Conservation (phyloP, 1,140 invertebrate species). For the Brachystomella parvula region DNA sequence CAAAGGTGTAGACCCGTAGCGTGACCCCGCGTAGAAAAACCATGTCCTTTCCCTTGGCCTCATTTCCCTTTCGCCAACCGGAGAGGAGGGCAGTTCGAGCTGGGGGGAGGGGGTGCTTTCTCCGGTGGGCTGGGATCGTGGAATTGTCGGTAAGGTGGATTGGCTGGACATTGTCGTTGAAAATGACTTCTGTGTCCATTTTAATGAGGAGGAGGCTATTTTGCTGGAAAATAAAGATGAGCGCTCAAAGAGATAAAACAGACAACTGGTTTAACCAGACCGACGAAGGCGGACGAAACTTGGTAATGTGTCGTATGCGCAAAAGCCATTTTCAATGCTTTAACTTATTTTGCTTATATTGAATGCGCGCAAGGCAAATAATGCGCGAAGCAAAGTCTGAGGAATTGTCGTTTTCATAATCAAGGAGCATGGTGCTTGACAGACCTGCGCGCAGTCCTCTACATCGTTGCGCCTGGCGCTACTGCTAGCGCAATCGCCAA, state of each 20-base stretch:
- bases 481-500: too few species aligned
- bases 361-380: too few species aligned
- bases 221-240: not conserved
- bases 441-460: too few species aligned
- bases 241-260: not conserved
- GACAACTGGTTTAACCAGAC: not conserved
- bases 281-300: too few species aligned
- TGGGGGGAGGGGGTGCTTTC: not conserved
- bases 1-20: constrained; percentile 1
- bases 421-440: too few species aligned
- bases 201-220: constrained; percentile 4
- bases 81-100: not conserved
- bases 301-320: too few species aligned
- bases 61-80: constrained; percentile 10
- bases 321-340: too few species aligned
- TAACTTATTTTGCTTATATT: too few species aligned
- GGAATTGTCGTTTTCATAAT: too few species aligned
- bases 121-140: not conserved
- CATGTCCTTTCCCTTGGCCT: constrained; percentile 1
- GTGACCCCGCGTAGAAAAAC: constrained; percentile 1
- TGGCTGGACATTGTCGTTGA: constrained; percentile 11
- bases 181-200: constrained; percentile 1
- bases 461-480: too few species aligned
- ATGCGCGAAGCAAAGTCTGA: too few species aligned
- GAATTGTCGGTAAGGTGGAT: constrained; percentile 1